These are phyloP conservation scores for Spermophilus dauricus DNA, from an alignment of 2,113 vertebrate genomes.

Conservation along the genomic window DNA sequence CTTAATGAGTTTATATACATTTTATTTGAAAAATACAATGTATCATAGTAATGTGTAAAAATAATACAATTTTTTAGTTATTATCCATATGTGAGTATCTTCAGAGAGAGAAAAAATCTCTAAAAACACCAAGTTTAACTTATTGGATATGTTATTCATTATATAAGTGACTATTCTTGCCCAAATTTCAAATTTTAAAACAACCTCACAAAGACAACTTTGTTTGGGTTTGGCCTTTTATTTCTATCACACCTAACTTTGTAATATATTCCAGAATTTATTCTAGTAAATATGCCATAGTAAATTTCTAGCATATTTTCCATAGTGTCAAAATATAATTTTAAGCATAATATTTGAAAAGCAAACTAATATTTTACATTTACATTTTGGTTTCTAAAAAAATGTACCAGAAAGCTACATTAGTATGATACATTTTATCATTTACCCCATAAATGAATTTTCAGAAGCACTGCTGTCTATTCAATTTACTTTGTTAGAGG, in stretches of 20 bases:
- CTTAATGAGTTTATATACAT: constrained; percentile 33
- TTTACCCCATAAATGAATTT: background rate
- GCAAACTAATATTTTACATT: background rate
- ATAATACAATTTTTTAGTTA: constrained; percentile 16
- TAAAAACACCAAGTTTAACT: constrained; percentile 19
- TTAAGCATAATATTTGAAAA: constrained; percentile 49
- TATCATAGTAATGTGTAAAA: constrained; percentile 52
- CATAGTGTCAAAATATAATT: background rate
- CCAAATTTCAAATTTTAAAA: background rate
- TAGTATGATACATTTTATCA: constrained; percentile 15
- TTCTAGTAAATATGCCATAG: background rate
- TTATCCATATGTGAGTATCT: constrained; percentile 66
- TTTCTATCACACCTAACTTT: background rate
- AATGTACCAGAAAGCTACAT: constrained; percentile 25
- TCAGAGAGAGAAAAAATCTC: background rate
- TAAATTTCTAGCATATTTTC: background rate
- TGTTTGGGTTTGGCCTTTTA: constrained; percentile 37
- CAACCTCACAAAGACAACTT: background rate
- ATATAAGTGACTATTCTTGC: background rate
- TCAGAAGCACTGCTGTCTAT: constrained; percentile 60
- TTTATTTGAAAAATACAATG: background rate
- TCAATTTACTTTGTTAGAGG: constrained; percentile 58
- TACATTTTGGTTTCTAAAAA: constrained; percentile 47
- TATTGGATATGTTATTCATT: background rate
- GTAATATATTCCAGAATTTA: background rate